phyloP scores from a whole-genome alignment of 1,140 invertebrate genomes.

The Megalonaias nervosa region DNA sequence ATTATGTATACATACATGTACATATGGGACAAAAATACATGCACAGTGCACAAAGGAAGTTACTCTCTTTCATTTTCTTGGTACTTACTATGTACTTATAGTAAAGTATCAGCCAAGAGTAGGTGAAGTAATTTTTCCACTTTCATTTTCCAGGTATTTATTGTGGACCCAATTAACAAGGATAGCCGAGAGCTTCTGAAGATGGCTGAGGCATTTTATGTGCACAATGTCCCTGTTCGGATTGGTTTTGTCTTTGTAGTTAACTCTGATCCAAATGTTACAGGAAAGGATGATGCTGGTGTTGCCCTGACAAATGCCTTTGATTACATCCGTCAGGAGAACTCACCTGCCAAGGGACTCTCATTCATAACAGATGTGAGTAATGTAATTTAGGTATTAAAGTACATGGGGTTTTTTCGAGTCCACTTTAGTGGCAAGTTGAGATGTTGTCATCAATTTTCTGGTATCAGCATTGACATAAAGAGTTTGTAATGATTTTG shows the following conservation, averaged over 20 bases:
- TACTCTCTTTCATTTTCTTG: too few relatives aligned
- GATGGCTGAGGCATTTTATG: constrained; percentile 91
- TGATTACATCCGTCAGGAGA: constrained; percentile 89
- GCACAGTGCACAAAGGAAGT: too few relatives aligned
- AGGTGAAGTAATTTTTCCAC: too few relatives aligned
- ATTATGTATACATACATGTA: too few relatives aligned
- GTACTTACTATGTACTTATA: too few relatives aligned
- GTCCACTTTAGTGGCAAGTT: neutral
- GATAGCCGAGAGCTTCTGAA: constrained; percentile 83
- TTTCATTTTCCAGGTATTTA: constrained; percentile 79
- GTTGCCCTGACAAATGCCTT: constrained; percentile 92
- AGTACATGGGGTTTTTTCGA: neutral
- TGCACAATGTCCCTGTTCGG: constrained; percentile 85
- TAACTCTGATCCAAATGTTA: constrained; percentile 75
- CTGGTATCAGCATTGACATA: neutral
- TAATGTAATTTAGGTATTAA: neutral
- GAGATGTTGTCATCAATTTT: neutral
- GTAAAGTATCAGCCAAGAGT: too few relatives aligned
- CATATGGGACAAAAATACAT: too few relatives aligned
- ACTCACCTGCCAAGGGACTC: constrained; percentile 79
- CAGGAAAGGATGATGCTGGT: constrained; percentile 81
- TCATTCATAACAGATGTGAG: constrained; percentile 87
- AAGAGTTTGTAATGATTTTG: neutral
- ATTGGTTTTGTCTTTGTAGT: constrained; percentile 93
- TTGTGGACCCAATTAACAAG: constrained; percentile 87